Base-by-base conservation (phyloP, 2,888 invertebrate genomes). In the Zygogramma bicolorata region DNA sequence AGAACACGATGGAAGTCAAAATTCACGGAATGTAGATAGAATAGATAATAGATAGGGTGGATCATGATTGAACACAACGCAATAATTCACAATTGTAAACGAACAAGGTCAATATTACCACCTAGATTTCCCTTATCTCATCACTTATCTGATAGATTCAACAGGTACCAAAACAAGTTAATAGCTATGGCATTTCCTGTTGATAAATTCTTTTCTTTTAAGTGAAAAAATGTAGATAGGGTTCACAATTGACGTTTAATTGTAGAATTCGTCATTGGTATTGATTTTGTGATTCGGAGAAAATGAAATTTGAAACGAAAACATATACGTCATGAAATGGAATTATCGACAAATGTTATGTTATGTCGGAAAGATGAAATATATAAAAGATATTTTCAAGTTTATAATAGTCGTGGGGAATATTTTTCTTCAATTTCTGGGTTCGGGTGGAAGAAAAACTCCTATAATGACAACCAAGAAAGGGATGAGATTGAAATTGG, bases 71-170 rank as follows among this genome's bases (percentile, higher is more conserved):
- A 13, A 3, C 53, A 49, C 61, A 22, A 15, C 61, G 29, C 25
- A 42, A 27, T 68, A 34, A 34, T 53, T 53, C 27, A 60, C 46
- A 20, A 66, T 40, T 18, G 46, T 60, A 15, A 25, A 62, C 40
- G 40, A 62, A 60, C 67, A 67, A 67, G 67, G 67, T 68, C 68
- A 61, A 61, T 68, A 61, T 46, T 60, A 46, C 34, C 34, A 61
- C 20, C 59, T 60, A 67, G 60, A 67, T 61, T 60, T 57, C 27
- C 22, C 27, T 68, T 68, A 68, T 68, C 68, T 57, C 38, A 29
- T 10, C 4, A 15, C 15, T 57, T 61, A 68, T 66, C 58, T 58
- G 20, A 27, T 66, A 27, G 42, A 58, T 29, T 58, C n/a, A 31
- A 59, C 68, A 68, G 57, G 62, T 68, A 57, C 25, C 53, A 57